Evolutionary conservation across 2,888 invertebrate genomes (phyloP).

Genomic region (Tiphia femorata): DNA sequence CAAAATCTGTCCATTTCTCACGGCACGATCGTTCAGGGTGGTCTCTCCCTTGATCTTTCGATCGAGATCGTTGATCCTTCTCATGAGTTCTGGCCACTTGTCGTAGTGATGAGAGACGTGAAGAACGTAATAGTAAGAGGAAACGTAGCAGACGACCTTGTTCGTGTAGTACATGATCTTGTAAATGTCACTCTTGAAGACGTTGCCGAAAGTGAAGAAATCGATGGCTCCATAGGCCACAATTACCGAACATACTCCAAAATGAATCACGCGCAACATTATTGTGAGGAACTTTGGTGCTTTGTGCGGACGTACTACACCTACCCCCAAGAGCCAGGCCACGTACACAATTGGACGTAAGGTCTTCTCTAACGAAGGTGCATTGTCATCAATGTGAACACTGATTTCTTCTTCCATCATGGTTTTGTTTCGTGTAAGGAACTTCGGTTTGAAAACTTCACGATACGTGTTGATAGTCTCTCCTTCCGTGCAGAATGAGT

Average conservation of each 20-base stretch:
- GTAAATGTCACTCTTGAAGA: constrained; percentile 53
- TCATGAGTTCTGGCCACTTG: constrained; percentile 53
- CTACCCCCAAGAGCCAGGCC: constrained; percentile 54
- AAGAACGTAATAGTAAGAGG: constrained; percentile 55
- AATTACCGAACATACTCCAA: constrained; percentile 50
- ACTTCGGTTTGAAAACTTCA: too few species aligned
- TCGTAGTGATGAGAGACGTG: constrained; percentile 46
- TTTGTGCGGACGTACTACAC: constrained; percentile 41
- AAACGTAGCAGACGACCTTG: constrained; percentile 49
- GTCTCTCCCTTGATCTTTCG: constrained; percentile 36
- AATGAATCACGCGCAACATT: constrained; percentile 46
- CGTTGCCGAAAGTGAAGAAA: constrained; percentile 49
- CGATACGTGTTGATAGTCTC: too few species aligned
- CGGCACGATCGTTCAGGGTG: constrained; percentile 26
- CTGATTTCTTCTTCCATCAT: constrained; percentile 43
- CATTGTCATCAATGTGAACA: constrained; percentile 34
- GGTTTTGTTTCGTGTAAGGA: too few species aligned
- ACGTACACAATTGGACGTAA: constrained; percentile 45
- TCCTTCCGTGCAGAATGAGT: too few species aligned
- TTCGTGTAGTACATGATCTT: constrained; percentile 58
- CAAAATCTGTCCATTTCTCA: constrained; percentile 38
- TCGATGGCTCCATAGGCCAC: constrained; percentile 55
- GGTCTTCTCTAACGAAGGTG: constrained; percentile 32
- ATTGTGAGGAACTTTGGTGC: constrained; percentile 40
- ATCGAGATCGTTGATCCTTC: constrained; percentile 41